Evolutionary conservation across 2,888 invertebrate species (phyloP), one percentile per base, ranked within the genome.

Genomic region (Cephalotes varians): DNA sequence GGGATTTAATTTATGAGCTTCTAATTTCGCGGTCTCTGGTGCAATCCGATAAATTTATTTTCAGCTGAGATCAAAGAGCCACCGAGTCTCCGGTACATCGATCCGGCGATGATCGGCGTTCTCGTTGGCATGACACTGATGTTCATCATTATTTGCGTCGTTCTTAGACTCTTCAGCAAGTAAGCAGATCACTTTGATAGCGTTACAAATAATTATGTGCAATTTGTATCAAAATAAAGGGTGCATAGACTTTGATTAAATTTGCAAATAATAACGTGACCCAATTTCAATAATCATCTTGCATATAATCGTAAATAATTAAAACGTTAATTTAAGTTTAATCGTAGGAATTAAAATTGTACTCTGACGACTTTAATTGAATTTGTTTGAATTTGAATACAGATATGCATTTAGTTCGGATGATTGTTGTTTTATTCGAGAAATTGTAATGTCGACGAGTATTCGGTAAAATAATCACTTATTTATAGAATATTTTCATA

Each of bases 141-240:
- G 98, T 98, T 98, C 95, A 96, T 98, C 95, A 98, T 98, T 94
- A 98, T 98, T 93, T 98, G 98, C 95, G 97, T 98, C 91, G 98
- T 98, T 69, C 96, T 98, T 85, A 96, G 98, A 92, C 96, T 98
- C 91, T 98, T 98, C 95, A 98, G 98, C 97, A 98, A 97, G 98
- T 98, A 95, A 96, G 96, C 95, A n/a, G 31, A 56, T 25, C 21
- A 49, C 15, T 28, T 51, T 7, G 21, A 60, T 31, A 2, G 6
- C 40, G 18, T 72, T 56, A 28, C 1, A 72, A 25, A 25, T 40
- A 71, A 25, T 54, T 9, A 1, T 3, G 3, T 7, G n/a, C 15
- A 34, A 56, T 71, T 31, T n/a, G 0, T 60, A 21, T 34, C 18
- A 28, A 44, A 18, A 28, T 28, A 18, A 28, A 9, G 21, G 21